Evolutionary conservation across 2,888 invertebrate genomes (phyloP).

Genomic region (Tolmerus cingulatus): DNA sequence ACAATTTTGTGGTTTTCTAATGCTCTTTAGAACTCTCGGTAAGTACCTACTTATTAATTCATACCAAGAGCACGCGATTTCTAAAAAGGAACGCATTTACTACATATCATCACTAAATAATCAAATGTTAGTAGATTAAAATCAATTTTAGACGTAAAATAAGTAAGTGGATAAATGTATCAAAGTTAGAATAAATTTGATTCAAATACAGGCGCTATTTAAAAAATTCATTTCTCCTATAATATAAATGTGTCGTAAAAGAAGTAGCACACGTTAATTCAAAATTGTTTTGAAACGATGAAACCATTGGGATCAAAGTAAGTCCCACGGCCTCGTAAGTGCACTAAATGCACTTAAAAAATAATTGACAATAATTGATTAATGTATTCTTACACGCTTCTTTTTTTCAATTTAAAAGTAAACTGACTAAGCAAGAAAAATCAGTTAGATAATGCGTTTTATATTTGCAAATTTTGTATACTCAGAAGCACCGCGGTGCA

Average conservation of each 20-base stretch:
- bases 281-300: too few relatives aligned
- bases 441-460: background rate
- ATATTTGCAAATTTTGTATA: background rate
- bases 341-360: background rate
- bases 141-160: too few relatives aligned
- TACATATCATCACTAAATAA: background rate
- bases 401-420: background rate
- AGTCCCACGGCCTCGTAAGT: too few relatives aligned
- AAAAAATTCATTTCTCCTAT: too few relatives aligned
- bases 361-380: background rate
- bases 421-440: background rate
- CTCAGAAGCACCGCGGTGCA: background rate
- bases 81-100: background rate
- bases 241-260: too few relatives aligned
- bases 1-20: background rate
- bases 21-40: background rate
- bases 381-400: too few relatives aligned
- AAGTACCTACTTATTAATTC: background rate
- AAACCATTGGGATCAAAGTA: too few relatives aligned
- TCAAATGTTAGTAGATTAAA: background rate
- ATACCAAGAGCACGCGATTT: background rate
- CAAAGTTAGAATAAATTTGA: too few relatives aligned
- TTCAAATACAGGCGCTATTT: too few relatives aligned
- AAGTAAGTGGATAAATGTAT: too few relatives aligned
- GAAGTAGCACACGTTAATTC: too few relatives aligned